Percentiles rank a stretch among this genome's conserved stretches.
Conservation (phyloP, 1,140 invertebrate species). For the Meteorus sp. region DNA sequence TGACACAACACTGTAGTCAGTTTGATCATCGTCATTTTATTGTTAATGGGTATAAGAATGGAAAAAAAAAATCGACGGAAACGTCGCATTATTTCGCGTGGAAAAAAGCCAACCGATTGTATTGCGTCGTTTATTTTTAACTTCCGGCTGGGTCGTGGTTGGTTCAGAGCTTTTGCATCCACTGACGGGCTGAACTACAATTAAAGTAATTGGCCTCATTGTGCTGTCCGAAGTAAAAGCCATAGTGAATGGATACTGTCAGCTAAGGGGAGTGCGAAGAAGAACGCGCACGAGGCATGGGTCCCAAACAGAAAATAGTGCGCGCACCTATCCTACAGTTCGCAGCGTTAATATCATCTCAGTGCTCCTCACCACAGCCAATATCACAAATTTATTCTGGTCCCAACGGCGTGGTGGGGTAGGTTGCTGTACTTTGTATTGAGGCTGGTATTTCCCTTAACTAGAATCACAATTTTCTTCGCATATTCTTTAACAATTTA, state of each 20-base stretch:
- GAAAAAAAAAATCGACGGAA: slow-evolving; percentile 40
- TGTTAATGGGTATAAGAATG: too few species aligned
- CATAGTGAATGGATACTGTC: slow-evolving; percentile 40
- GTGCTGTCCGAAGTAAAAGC: slow-evolving; percentile 51
- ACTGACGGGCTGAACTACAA: slow-evolving; percentile 45
- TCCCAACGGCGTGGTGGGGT: background rate
- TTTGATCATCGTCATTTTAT: slow-evolving; percentile 14
- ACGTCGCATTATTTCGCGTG: slow-evolving; percentile 36
- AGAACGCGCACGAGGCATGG: too few species aligned
- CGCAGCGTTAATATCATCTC: too few species aligned
- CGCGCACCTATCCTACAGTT: slow-evolving; percentile 29
- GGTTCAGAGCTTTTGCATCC: slow-evolving; percentile 48
- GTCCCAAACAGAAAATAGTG: slow-evolving; percentile 34
- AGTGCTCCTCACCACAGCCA: slow-evolving; percentile 29
- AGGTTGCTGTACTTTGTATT: background rate
- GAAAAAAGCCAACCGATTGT: slow-evolving; percentile 45
- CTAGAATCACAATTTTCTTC: too few species aligned
- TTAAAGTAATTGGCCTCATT: slow-evolving; percentile 55
- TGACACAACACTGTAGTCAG: too few species aligned
- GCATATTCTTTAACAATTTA: too few species aligned
- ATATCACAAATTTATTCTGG: background rate
- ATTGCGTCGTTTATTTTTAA: slow-evolving; percentile 46
- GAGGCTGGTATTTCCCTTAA: background rate
- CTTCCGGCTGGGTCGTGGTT: slow-evolving; percentile 45
- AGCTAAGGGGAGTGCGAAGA: slow-evolving; percentile 24